These are phyloP conservation scores for Aeoliscus strigatus DNA, from an alignment of 2,797 vertebrate genomes.

Conservation along the genomic window DNA sequence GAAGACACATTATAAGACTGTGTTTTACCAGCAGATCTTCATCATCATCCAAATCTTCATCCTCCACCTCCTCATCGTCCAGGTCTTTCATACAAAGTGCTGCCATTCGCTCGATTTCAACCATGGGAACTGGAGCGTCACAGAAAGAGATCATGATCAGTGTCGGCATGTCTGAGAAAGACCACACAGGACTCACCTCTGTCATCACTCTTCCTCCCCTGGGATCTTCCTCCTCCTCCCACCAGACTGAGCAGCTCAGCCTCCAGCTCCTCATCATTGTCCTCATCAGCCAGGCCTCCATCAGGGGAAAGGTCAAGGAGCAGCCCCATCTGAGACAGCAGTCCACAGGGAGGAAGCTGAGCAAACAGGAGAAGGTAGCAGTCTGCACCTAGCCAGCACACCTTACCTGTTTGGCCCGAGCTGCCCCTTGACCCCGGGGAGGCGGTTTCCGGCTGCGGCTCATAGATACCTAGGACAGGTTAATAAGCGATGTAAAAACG, in stretches of 20 bases:
- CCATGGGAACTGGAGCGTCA: slow-evolving; percentile 79
- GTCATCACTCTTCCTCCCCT: slow-evolving; percentile 68
- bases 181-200: no score
- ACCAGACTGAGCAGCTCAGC: slow-evolving; percentile 84
- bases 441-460: slow-evolving; percentile 73
- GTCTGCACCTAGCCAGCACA: no score
- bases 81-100: slow-evolving; percentile 88
- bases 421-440: slow-evolving; percentile 75
- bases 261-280: slow-evolving; percentile 81
- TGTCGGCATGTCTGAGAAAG: no score
- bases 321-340: slow-evolving; percentile 80
- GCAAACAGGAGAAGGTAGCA: not conserved
- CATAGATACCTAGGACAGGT: slow-evolving; percentile 52
- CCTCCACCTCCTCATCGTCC: slow-evolving; percentile 76
- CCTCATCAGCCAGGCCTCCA: slow-evolving; percentile 69
- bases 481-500: not conserved
- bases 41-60: slow-evolving; percentile 81
- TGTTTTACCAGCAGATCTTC: slow-evolving; percentile 82
- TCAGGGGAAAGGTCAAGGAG: slow-evolving; percentile 81
- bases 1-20: not conserved
- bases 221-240: slow-evolving; percentile 68
- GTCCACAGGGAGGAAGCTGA: slow-evolving; percentile 5
- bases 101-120: slow-evolving; percentile 87
- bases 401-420: slow-evolving; percentile 76
- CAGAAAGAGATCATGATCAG: not conserved